Evolutionary conservation across 2,888 invertebrate genomes (phyloP).

Genomic region (Perizoma flavofasciatum): DNA sequence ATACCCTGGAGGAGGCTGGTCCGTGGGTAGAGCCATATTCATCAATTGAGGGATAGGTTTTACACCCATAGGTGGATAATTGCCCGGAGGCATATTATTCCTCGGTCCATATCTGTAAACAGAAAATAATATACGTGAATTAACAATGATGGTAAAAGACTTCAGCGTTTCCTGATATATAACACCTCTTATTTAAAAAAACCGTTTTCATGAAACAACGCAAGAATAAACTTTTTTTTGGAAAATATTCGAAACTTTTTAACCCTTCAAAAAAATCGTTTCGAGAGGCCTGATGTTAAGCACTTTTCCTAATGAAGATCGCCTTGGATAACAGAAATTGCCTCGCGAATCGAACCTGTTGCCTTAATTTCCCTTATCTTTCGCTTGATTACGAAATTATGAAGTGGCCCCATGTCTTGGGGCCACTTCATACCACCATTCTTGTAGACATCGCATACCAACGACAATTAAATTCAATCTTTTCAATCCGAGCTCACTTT

Average conservation of each 20-base stretch:
- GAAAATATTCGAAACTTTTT: too few relatives aligned
- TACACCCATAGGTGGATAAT: slow-evolving; percentile 63
- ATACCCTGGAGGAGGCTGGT: slow-evolving; percentile 67
- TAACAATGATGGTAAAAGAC: not conserved
- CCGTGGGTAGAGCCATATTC: slow-evolving; percentile 57
- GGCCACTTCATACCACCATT: too few relatives aligned
- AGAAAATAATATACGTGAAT: slow-evolving; percentile 29
- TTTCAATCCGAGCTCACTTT: too few relatives aligned
- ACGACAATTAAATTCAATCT: too few relatives aligned
- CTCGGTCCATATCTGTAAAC: slow-evolving; percentile 75
- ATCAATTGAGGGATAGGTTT: slow-evolving; percentile 65
- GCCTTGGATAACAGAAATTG: slow-evolving; percentile 36
- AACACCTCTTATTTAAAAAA: too few relatives aligned
- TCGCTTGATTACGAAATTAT: too few relatives aligned
- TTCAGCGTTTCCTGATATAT: slow-evolving; percentile 1
- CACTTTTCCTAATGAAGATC: not conserved
- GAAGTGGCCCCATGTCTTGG: too few relatives aligned
- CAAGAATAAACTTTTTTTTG: too few relatives aligned
- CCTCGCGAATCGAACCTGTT: slow-evolving; percentile 58
- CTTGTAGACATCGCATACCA: too few relatives aligned
- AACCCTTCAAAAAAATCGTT: not conserved
- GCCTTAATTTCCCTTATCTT: not conserved
- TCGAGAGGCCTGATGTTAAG: slow-evolving; percentile 7
- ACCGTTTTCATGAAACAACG: too few relatives aligned
- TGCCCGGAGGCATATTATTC: slow-evolving; percentile 62